Percentiles rank a stretch among this genome's conserved stretches.
These are phyloP conservation scores for Valencia hispanica DNA, from an alignment of 2,797 vertebrate genomes.

Conservation along the genomic window DNA sequence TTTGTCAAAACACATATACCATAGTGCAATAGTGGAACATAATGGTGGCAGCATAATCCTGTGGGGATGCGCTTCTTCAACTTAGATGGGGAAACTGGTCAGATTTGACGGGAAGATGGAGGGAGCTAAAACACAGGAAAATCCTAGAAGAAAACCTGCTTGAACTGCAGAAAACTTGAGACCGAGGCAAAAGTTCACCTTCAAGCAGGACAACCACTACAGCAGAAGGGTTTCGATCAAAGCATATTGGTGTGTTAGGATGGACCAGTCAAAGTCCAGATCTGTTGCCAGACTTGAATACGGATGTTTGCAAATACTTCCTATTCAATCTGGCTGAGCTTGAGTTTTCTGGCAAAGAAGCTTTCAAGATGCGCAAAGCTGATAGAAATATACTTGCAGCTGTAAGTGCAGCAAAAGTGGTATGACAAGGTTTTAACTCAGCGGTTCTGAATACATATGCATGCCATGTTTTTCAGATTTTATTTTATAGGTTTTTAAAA, in stretches of 20 bases:
- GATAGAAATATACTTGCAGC: background rate
- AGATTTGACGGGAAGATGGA: background rate
- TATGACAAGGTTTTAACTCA: background rate
- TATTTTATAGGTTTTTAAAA: slow-evolving; percentile 8
- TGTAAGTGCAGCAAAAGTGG: background rate
- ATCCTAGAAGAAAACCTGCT: no score
- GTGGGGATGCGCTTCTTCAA: background rate
- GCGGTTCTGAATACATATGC: background rate
- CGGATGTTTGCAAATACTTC: no score
- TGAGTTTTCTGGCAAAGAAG: no score
- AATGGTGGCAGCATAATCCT: background rate
- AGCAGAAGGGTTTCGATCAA: background rate
- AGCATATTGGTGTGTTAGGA: background rate
- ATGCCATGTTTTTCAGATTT: background rate
- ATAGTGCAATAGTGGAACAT: no score
- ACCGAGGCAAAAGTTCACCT: background rate
- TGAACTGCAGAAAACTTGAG: background rate
- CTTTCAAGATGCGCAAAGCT: no score
- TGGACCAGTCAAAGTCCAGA: background rate
- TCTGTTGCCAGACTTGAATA: no score
- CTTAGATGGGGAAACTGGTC: background rate
- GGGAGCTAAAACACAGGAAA: no score
- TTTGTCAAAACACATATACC: no score
- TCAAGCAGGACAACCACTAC: background rate
- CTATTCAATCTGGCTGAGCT: no score